Evolutionary conservation across 2,113 vertebrate species (phyloP).

Genomic region (Rhadina sibilatrix): DNA sequence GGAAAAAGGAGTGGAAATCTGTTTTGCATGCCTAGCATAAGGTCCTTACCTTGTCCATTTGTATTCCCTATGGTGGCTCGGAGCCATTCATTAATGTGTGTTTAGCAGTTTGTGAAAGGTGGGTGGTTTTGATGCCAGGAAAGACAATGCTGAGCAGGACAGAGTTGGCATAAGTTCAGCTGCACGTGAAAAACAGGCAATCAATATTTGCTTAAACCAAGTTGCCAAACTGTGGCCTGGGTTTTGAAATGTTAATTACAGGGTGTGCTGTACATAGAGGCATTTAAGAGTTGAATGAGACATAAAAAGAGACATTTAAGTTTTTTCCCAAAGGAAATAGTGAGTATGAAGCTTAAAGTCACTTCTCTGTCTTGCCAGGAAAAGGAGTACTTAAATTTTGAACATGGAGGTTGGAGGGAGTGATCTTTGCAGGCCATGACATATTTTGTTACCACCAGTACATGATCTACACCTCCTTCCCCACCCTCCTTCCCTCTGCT

Average conservation of each 20-base stretch:
- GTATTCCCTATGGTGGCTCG: background rate
- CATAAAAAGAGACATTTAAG: background rate
- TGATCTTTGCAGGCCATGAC: background rate
- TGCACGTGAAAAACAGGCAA: background rate
- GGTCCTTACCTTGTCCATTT: background rate
- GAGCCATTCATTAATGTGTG: background rate
- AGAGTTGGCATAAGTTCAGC: background rate
- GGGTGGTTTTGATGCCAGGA: background rate
- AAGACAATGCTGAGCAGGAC: background rate
- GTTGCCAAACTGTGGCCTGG: background rate
- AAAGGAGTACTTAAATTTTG: background rate
- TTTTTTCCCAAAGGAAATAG: background rate
- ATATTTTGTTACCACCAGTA: background rate
- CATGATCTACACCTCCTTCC: background rate
- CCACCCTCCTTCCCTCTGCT: background rate
- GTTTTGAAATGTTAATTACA: background rate
- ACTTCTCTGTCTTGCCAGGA: background rate
- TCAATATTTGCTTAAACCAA: background rate
- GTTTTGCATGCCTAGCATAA: background rate
- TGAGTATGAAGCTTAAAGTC: background rate
- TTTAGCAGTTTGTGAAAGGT: background rate
- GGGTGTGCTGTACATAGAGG: background rate
- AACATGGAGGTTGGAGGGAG: background rate
- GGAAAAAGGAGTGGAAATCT: background rate
- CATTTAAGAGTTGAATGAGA: background rate